Conservation (phyloP, 2,113 vertebrate genomes). For the Archilochus colubris region DNA sequence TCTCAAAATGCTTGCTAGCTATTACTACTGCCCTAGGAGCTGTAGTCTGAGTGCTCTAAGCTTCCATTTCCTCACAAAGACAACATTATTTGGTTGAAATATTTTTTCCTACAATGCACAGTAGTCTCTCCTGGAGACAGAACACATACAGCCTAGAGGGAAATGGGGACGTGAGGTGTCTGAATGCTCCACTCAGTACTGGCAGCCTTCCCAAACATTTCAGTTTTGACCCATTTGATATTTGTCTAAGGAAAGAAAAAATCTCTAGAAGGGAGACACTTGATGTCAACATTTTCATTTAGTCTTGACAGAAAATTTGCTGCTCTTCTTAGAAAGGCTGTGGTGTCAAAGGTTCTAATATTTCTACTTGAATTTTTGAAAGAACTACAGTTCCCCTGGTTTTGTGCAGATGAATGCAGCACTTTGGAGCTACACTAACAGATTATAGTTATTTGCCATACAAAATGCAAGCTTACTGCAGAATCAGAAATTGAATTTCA, state of each 20-base stretch:
- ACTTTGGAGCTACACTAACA: background rate
- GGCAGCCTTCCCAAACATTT: background rate
- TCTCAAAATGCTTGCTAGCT: background rate
- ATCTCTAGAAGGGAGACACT: background rate
- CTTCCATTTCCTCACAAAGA: conserved; percentile 8
- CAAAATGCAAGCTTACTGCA: background rate
- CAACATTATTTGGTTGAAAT: background rate
- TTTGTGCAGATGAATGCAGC: background rate
- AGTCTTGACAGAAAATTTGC: background rate
- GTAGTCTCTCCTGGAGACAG: conserved; percentile 19
- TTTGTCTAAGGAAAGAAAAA: background rate
- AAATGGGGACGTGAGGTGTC: background rate
- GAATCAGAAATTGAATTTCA: background rate
- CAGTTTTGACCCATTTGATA: background rate
- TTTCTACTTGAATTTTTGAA: background rate
- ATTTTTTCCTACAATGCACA: background rate
- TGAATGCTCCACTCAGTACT: background rate
- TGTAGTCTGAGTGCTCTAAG: background rate
- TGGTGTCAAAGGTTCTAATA: background rate
- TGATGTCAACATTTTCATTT: background rate
- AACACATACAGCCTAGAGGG: conserved; percentile 27
- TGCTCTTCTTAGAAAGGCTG: background rate
- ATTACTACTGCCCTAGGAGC: background rate
- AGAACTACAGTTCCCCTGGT: background rate
- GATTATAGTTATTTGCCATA: background rate